Base-by-base conservation (phyloP, 1,140 invertebrate genomes). In the Rhagoletis zephyria region DNA sequence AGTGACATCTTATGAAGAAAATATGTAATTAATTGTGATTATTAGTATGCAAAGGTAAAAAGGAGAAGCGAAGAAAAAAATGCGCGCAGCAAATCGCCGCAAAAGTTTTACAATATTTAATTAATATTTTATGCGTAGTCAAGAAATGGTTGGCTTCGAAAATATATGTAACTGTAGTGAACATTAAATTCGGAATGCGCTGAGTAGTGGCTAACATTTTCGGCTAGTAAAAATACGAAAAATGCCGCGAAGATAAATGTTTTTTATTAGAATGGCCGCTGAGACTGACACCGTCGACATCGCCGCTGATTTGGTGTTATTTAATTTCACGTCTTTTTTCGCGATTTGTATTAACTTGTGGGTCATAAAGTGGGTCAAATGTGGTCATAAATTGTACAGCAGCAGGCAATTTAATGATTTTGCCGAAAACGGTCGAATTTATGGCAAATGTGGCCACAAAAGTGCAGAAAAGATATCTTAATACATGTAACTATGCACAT, bases 311-410 rank as follows among this genome's bases (percentile, higher is more conserved):
- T 19, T 51, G 2, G 5, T 30, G 1, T 3, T 51, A 14, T 16
- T 81, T 81, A 19, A 81, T 56, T 81, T 81, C n/a, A 81, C 16
- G 48, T 81, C 30, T 81, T 51, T 51, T 30, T 30, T 30, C 30
- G 30, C 30, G 30, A 30, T 30, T 81, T n/a, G 74, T 16, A 42
- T 56, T 51, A n/a, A 56, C 48, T 51, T 42, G 42, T 81, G 74
- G 74, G 74, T 81, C 74, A 81, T 81, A 81, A 81, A 81, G 74
- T 81, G 48, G 74, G 74, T 81, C 74, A 81, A 81, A 81, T 81
- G 74, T 81, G 48, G 74, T 42, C 10, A 51, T 81, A 81, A 81
- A 81, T 59, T 81, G 74, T 56, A 19, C 48, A 81, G 48, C 48
- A 56, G 74, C 74, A 56, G 48, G 74, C 48, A 81, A 81, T 81